Base-by-base conservation (phyloP, 2,888 invertebrate genomes). In the Mythimna pallens region DNA sequence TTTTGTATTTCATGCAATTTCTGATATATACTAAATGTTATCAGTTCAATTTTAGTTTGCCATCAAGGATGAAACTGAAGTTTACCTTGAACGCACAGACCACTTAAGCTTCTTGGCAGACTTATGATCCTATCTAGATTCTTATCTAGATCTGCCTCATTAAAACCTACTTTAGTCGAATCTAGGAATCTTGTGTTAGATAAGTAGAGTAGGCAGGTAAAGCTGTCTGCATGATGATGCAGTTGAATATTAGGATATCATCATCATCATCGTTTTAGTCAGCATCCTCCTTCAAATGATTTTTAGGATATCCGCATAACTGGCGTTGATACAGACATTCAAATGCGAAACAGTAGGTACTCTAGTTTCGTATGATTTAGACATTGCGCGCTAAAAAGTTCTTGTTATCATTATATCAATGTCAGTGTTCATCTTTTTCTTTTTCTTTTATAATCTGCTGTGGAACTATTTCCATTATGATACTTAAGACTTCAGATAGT, bases 11-110 rank as follows among this genome's bases (percentile, higher is more conserved):
- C 12, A 43, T 43, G 43, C 3, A 43, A 43, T 2, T 47, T 47
- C 20, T 47, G 2, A 47, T 7, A 47, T 17, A 47, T 47, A 47
- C 17, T 5, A 20, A 30, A 5, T 52, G 36, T 5, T 54, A 17
- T 5, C 3, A 47, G 36, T 43, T 34, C 17, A 43, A 2, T 12
- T 30, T 14, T 25, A 25, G 7, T 36, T 65, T 57, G 14, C 9
- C 17, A 10, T 64, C 17, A 61, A 69, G 40, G 14, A 57, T 76
- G 50, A 30, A 59, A 55, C 40, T 54, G 30, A 5, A 54, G n/a
- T 36, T 63, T 9, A 59, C 77, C 77, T 76, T 76, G 62, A 25
- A 3, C 2, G 76, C 52, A 50, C 65, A 61, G n/a, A 22, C 58
- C 70, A 43, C 63, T 65, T 70, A 66, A 59, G 50, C 20, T 25